Base-by-base conservation (phyloP, 2,113 vertebrate genomes). In the Chinchilla lanigera region DNA sequence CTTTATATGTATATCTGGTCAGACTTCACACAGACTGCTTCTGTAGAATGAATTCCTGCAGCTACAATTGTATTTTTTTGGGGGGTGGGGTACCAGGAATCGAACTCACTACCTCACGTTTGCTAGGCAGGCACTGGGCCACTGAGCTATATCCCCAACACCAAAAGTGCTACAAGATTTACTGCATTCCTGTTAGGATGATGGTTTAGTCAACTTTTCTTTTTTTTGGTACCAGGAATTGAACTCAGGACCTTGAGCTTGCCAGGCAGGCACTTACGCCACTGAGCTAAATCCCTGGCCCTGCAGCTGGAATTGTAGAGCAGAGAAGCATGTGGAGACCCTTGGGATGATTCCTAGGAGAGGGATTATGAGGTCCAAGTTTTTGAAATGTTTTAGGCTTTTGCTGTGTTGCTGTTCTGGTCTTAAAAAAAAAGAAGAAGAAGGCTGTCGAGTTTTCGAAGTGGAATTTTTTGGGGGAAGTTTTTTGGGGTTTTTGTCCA, bases 301-400 rank as follows among this genome's bases (percentile, higher is more conserved):
- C 75, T 58, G 30, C 19, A 89, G 33, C 35, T 93, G 30, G 90
- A 77, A 54, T 28, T 75, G 17, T 73, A 77, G 28, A 47, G 60
- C 73, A 65, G 93, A 73, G 71, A 92, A 85, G 47, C 61, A 50
- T 41, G n/a, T 58, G 41, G 60, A 54, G 52, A 58, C 33, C 22
- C 44, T 75, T 82, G 63, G 58, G 26, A 86, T 67, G 38, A 77
- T 90, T 86, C 65, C 69, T 85, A 54, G 78, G 77, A 52, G 19
- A 63, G 56, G 50, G 87, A 77, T 95, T 93, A 88, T 50, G 54
- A 94, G 41, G 17, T 73, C 22, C 13, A 60, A 17, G 11, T 58
- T 94, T 58, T 92, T 38, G 24, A 93, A 81, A 92, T 71, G 86
- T 38, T 90, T 58, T n/a, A 86, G 80, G 38, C 28, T 96, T 60